A percentile compares a stretch with the other conserved stretches of the same genome.
Conservation (phyloP, 2,113 vertebrate species). For the Ceyx melanurus region DNA sequence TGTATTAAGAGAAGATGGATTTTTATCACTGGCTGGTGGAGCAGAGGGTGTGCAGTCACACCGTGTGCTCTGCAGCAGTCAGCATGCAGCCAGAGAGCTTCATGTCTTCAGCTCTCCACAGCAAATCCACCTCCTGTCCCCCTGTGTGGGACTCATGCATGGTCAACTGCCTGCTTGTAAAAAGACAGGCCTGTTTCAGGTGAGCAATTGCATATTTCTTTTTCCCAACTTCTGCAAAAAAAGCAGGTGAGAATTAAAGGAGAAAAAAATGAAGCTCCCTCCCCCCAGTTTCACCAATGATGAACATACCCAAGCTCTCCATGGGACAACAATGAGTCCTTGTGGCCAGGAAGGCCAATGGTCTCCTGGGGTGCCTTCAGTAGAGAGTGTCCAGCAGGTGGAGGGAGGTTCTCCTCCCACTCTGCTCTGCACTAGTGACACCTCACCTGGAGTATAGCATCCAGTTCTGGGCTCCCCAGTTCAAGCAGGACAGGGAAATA, state of each 20-base stretch:
- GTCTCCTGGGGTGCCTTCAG: too few relatives aligned
- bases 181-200: background rate
- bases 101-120: fast-evolving
- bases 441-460: too few relatives aligned
- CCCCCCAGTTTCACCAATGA: fast-evolving
- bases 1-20: background rate
- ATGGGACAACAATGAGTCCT: too few relatives aligned
- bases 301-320: background rate
- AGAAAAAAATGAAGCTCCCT: background rate
- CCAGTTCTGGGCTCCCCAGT: too few relatives aligned
- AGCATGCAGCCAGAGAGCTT: background rate
- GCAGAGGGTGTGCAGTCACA: background rate
- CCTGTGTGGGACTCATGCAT: fast-evolving
- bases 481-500: too few relatives aligned
- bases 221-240: background rate
- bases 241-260: background rate
- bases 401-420: too few relatives aligned
- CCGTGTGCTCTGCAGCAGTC: background rate
- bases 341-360: too few relatives aligned
- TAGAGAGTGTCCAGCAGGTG: too few relatives aligned
- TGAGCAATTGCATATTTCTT: background rate
- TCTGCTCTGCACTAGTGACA: too few relatives aligned
- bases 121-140: background rate
- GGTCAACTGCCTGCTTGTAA: too few relatives aligned
- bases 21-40: background rate